Conservation (phyloP, 2,797 vertebrate species). For the Peromyscus attwateri region DNA sequence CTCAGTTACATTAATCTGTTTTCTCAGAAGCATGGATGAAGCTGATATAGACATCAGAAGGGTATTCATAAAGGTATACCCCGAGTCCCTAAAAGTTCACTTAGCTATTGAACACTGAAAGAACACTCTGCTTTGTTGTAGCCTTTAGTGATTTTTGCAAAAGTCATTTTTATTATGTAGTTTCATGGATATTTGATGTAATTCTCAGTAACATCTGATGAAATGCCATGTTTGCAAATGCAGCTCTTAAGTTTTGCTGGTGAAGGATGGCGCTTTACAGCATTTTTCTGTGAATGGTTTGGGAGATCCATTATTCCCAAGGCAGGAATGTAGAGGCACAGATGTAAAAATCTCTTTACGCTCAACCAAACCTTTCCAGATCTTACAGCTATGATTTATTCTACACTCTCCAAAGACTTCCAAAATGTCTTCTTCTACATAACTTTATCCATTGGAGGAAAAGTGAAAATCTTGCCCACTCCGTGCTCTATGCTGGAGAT, state of each 20-base stretch:
- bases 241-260: constrained; percentile 66
- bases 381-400: constrained; percentile 94
- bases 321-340: constrained; percentile 93
- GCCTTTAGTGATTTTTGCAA: constrained; percentile 25
- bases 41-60: constrained; percentile 41
- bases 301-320: constrained; percentile 94
- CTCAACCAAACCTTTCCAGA: constrained; percentile 92
- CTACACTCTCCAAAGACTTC: constrained; percentile 90
- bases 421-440: constrained; percentile 91
- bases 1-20: constrained; percentile 27
- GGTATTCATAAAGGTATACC: constrained; percentile 15
- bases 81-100: neutral
- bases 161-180: constrained; percentile 46
- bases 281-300: constrained; percentile 90
- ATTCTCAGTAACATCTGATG: constrained; percentile 41
- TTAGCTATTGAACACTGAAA: neutral
- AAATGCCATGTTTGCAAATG: constrained; percentile 20
- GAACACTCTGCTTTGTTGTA: constrained; percentile 39
- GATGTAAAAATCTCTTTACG: constrained; percentile 94
- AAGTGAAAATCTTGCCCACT: constrained; percentile 81
- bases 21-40: constrained; percentile 57
- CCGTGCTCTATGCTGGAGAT: constrained; percentile 82
- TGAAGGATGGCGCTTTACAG: constrained; percentile 88
- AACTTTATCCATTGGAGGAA: constrained; percentile 87
- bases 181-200: constrained; percentile 53